Evolutionary conservation across 1,140 invertebrate genomes (phyloP).

Genomic region (Coelopa frigida): DNA sequence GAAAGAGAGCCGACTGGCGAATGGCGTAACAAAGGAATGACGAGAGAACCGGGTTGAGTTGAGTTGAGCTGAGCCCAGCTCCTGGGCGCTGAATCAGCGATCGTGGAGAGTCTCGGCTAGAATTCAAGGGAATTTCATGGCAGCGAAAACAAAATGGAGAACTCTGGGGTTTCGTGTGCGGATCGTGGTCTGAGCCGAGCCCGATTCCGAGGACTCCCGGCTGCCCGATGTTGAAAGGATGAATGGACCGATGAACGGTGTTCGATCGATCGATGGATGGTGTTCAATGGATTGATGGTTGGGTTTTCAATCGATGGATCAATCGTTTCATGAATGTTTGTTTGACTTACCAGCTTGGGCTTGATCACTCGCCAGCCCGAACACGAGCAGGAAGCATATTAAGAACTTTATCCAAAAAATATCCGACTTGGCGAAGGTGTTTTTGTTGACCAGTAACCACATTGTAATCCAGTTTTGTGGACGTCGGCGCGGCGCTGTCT

Average conservation of each 20-base stretch:
- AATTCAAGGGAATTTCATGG: too few relatives aligned
- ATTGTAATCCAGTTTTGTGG: slow-evolving; percentile 18
- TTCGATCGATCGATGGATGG: background rate
- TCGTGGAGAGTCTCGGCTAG: too few relatives aligned
- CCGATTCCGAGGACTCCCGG: background rate
- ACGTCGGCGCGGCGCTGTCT: background rate
- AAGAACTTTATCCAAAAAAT: slow-evolving; percentile 17
- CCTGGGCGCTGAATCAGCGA: too few relatives aligned
- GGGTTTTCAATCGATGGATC: background rate
- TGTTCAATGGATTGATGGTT: background rate
- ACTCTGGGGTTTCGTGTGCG: slow-evolving; percentile 4
- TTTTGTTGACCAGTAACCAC: slow-evolving; percentile 16
- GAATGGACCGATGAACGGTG: background rate
- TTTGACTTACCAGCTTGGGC: slow-evolving; percentile 5
- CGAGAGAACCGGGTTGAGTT: too few relatives aligned
- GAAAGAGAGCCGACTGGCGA: too few relatives aligned
- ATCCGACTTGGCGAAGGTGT: slow-evolving; percentile 16
- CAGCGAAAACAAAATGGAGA: slow-evolving; percentile 13
- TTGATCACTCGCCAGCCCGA: background rate
- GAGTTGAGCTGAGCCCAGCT: too few relatives aligned
- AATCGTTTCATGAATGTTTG: background rate
- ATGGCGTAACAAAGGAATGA: too few relatives aligned
- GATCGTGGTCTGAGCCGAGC: background rate
- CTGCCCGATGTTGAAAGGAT: too few relatives aligned
- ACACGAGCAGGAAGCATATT: slow-evolving; percentile 3